Percentiles rank a stretch among this genome's conserved stretches.
These are phyloP conservation scores for Macrotis lagotis DNA, from an alignment of 2,113 vertebrate species.

Conservation along the genomic window DNA sequence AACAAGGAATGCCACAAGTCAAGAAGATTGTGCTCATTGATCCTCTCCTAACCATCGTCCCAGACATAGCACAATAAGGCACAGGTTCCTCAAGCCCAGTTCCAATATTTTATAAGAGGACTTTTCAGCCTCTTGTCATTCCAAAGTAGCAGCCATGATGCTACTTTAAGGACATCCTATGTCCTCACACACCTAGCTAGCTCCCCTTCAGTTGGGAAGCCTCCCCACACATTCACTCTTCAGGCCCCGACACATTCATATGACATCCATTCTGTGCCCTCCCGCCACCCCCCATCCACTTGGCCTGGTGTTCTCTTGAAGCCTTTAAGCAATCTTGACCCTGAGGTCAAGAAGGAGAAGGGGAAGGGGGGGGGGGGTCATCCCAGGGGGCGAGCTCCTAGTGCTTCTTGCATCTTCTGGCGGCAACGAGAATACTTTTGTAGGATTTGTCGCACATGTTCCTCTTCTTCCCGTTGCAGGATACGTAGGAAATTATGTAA, in stretches of 20 bases:
- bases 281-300: constrained; percentile 75
- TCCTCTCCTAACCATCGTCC: not conserved
- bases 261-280: not conserved
- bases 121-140: not conserved
- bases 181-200: constrained; percentile 27
- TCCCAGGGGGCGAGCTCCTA: constrained; percentile 87
- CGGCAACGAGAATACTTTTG: constrained; percentile 91
- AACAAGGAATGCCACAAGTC: not conserved
- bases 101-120: not conserved
- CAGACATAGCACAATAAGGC: not conserved
- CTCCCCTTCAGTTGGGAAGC: constrained; percentile 42
- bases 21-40: not conserved
- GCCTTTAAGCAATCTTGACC: not conserved
- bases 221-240: constrained; percentile 73
- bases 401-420: constrained; percentile 89
- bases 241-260: constrained; percentile 44
- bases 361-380: constrained; percentile 79
- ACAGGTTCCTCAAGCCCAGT: not conserved
- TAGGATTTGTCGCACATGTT: constrained; percentile 91
- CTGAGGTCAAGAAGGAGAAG: not conserved
- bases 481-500: constrained; percentile 95
- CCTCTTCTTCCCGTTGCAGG: constrained; percentile 94
- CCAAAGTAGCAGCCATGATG: not conserved
- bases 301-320: constrained; percentile 49
- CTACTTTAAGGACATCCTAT: not conserved